phyloP scores from a whole-genome alignment of 2,113 vertebrate species.

The Cyrtonyx montezumae region DNA sequence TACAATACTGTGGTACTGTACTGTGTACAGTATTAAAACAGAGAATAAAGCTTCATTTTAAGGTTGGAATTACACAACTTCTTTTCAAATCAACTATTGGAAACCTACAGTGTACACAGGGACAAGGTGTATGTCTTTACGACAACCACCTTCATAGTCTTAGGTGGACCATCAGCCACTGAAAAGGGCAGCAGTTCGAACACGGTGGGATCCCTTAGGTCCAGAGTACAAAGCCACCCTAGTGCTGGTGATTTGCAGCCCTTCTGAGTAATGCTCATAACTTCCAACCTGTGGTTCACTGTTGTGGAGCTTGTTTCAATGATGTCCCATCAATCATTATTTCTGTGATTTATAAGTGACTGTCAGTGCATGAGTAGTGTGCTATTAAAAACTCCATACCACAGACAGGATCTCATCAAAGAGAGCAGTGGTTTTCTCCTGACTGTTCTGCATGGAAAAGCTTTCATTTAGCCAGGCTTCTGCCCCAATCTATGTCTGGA shows the following conservation, averaged over 20 bases:
- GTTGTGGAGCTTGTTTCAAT: neutral
- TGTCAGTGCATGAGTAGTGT: accelerated
- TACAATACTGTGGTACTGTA: neutral
- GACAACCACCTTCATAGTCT: accelerated
- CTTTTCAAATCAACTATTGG: neutral
- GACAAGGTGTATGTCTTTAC: neutral
- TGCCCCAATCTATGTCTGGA: neutral
- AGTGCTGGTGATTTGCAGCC: neutral
- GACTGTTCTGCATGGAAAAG: neutral
- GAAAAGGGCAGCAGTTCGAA: accelerated
- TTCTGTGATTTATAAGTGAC: conserved; percentile 1
- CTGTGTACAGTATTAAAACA: neutral
- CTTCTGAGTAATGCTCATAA: neutral
- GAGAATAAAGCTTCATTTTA: neutral
- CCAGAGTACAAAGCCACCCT: accelerated
- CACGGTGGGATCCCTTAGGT: neutral
- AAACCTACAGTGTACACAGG: neutral
- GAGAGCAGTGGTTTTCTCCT: neutral
- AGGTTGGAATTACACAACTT: neutral
- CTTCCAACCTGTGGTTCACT: neutral
- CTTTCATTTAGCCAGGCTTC: neutral
- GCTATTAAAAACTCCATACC: neutral
- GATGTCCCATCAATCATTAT: neutral
- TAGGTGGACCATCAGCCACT: accelerated
- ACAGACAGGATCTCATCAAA: accelerated